Conservation (phyloP, 2,113 vertebrate genomes). For the Melanostigma gelatinosum region DNA sequence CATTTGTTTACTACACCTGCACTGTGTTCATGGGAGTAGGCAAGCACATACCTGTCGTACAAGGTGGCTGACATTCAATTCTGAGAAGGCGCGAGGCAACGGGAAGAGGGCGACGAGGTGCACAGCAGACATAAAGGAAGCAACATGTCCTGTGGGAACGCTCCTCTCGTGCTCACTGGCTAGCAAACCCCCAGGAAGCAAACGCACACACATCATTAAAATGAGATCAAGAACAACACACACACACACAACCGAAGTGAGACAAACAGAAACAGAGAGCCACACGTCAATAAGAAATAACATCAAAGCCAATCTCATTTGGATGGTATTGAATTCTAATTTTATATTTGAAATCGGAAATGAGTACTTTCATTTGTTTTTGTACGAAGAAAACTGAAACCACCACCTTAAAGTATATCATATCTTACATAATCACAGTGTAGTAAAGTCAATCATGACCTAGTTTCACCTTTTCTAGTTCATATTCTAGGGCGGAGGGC, state of each 20-base stretch:
- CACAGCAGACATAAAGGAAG: conserved; percentile 39
- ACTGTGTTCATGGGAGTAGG: conserved; percentile 41
- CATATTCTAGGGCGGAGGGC: background rate
- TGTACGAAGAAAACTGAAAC: background rate
- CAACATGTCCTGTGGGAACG: conserved; percentile 63
- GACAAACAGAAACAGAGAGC: conserved; percentile 7
- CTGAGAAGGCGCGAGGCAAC: background rate
- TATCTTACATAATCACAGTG: background rate
- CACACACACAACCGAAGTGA: background rate
- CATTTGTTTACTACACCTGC: conserved; percentile 52
- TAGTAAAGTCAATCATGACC: background rate
- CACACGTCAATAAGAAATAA: background rate
- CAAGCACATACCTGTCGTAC: conserved; percentile 50
- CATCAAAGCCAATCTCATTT: background rate
- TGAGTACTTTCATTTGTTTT: background rate
- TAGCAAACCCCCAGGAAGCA: conserved; percentile 47
- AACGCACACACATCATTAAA: conserved; percentile 55
- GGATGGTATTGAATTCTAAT: background rate
- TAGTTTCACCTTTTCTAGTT: background rate
- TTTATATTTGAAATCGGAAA: background rate
- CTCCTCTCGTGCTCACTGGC: conserved; percentile 61
- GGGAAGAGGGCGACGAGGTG: background rate
- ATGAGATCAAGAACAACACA: conserved; percentile 42
- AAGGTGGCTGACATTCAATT: conserved; percentile 31
- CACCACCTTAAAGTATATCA: background rate